phyloP scores from a whole-genome alignment of 2,113 vertebrate species.

The Melanostigma gelatinosum region DNA sequence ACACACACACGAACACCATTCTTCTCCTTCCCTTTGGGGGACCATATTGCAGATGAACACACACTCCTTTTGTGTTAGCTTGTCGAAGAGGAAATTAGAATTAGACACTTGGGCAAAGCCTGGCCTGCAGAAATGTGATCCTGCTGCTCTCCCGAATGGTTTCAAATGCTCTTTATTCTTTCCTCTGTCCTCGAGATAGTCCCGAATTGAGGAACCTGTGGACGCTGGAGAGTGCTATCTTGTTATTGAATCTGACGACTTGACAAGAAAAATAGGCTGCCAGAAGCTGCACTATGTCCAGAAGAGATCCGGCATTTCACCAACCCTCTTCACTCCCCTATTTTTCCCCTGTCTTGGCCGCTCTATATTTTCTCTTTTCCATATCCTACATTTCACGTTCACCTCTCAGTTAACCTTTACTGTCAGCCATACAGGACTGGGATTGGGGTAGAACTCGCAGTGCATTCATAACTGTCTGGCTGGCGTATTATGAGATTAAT shows the following conservation, averaged over 20 bases:
- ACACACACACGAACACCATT: slow-evolving; percentile 17
- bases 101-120: slow-evolving; percentile 50
- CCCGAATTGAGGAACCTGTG: slow-evolving; percentile 55
- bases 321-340: slow-evolving; percentile 44
- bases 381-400: slow-evolving; percentile 51
- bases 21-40: slow-evolving; percentile 28
- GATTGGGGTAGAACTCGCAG: slow-evolving; percentile 46
- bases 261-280: slow-evolving; percentile 70
- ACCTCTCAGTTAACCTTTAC: slow-evolving; percentile 55
- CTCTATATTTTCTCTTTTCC: slow-evolving; percentile 43
- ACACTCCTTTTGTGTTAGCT: slow-evolving; percentile 35
- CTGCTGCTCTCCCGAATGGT: slow-evolving; percentile 32
- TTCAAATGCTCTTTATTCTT: slow-evolving; percentile 44
- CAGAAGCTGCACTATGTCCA: slow-evolving; percentile 58
- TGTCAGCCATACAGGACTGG: slow-evolving; percentile 51
- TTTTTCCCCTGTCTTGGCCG: slow-evolving; percentile 30
- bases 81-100: slow-evolving; percentile 69
- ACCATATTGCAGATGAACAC: slow-evolving; percentile 54
- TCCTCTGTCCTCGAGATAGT: slow-evolving; percentile 56
- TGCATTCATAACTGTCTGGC: slow-evolving; percentile 55
- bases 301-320: slow-evolving; percentile 51
- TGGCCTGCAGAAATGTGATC: slow-evolving; percentile 55
- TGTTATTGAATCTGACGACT: slow-evolving; percentile 68
- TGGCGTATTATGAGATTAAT: slow-evolving; percentile 47
- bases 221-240: slow-evolving; percentile 59